Base-by-base conservation (phyloP, 2,113 vertebrate species). In the Archilochus colubris region DNA sequence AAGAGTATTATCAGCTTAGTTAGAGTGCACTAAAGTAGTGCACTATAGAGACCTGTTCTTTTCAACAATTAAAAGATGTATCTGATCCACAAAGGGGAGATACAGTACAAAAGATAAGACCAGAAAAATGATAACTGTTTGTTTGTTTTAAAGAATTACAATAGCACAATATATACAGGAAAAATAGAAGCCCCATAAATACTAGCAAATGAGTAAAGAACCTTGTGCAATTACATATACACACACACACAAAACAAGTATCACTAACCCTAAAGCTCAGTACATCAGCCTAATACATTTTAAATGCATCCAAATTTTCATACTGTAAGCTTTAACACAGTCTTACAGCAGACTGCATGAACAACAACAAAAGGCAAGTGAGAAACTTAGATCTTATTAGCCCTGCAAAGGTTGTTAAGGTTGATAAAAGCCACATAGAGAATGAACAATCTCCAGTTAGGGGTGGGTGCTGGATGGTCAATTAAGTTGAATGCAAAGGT, bases 131-230 rank as follows among this genome's bases (percentile, higher is more conserved):
- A 31, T 62, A 82, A 40, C 23, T 68, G 33, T 77, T 93, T 93
- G 76, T 90, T 91, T 93, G 76, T 90, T 91, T 70, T 58, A 74
- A 81, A 82, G 33, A 77, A 86, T 64, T 81, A 86, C 61, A 93
- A 46, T 64, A 91, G 38, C 36, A 72, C 30, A 86, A 91, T 67
- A 44, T 38, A 63, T n/a, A 50, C 23, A 66, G 57, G 67, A 74
- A 88, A 90, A 93, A 74, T 1, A 51, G 17, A 78, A 94, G 62
- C 46, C 54, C 5, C 54, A 23, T 24, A 93, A 93, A 83, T 36
- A 81, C 12, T 58, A 93, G 19, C 28, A 80, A 89, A 87, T 33
- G 1, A 92, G 82, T 40, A 59, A 82, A 91, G 31, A 27, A 91
- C 20, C 40, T 68, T 77, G 51, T 43, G 36, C 20, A 55, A 62